A percentile compares a stretch with the other conserved stretches of the same genome.
Evolutionary conservation across 2,797 vertebrate genomes (phyloP).

Genomic region (Benthosema pterotum): DNA sequence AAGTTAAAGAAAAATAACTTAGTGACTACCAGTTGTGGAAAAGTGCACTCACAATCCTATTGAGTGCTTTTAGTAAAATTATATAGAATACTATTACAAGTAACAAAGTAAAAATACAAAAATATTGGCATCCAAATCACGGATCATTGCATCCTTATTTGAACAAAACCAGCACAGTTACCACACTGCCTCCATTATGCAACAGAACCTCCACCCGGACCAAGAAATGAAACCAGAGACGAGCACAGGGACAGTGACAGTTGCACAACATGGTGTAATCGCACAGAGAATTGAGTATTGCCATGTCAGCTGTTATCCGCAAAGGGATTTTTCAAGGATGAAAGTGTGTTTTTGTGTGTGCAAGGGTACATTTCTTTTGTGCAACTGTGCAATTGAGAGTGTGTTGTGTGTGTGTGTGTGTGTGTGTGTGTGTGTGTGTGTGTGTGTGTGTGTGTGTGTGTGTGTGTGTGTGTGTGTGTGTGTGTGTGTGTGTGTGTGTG

Average conservation of each 20-base stretch:
- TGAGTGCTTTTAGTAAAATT: too few species aligned
- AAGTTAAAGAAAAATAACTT: too few species aligned
- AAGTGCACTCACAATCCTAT: too few species aligned
- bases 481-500: constrained; percentile 8
- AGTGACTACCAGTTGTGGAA: too few species aligned
- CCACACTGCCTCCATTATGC: constrained; percentile 23
- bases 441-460: neutral
- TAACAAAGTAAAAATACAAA: too few species aligned
- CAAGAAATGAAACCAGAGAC: neutral
- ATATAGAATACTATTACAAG: too few species aligned
- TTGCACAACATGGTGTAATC: constrained; percentile 48
- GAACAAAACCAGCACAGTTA: constrained; percentile 8
- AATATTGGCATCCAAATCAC: constrained; percentile 6
- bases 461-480: neutral
- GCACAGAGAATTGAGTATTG: constrained; percentile 21
- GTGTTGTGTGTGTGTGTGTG: neutral
- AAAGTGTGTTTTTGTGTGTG: neutral
- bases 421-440: neutral
- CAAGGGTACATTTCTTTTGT: constrained; percentile 7
- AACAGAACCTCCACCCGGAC: constrained; percentile 21
- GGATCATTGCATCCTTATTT: constrained; percentile 6
- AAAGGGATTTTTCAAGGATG: constrained; percentile 38
- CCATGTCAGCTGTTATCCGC: constrained; percentile 54
- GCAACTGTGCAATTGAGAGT: neutral
- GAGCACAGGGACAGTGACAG: constrained; percentile 12